Conservation (phyloP, 2,797 vertebrate species). For the Anisognathus igniventris region DNA sequence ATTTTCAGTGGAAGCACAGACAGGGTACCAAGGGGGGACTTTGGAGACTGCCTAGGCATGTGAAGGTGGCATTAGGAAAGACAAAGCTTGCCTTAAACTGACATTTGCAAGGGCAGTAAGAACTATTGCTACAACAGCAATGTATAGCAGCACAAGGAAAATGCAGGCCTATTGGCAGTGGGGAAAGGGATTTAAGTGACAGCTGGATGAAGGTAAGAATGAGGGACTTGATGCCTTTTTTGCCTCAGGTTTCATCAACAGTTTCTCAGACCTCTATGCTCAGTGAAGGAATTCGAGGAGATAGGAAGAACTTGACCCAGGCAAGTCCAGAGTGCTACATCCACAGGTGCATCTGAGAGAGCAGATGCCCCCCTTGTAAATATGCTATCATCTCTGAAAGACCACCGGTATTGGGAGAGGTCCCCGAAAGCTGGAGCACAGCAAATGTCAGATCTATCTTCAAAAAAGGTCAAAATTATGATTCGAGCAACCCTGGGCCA, state of each 20-base stretch:
- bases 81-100: neutral
- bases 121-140: neutral
- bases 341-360: neutral
- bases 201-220: neutral
- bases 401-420: neutral
- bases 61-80: neutral
- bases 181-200: neutral
- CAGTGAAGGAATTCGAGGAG: accelerated
- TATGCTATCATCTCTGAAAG: neutral
- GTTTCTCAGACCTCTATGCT: neutral
- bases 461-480: neutral
- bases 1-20: neutral
- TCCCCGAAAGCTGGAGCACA: neutral
- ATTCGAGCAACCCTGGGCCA: neutral
- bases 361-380: neutral
- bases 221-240: neutral
- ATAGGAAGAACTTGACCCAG: neutral
- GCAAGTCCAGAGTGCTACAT: neutral
- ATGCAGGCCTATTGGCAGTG: neutral
- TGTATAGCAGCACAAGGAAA: neutral
- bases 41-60: neutral
- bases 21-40: neutral
- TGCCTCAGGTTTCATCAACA: neutral
- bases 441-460: neutral
- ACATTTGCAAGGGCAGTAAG: neutral